These are phyloP conservation scores for Lophius piscatorius DNA, from an alignment of 2,113 vertebrate species.

Conservation along the genomic window DNA sequence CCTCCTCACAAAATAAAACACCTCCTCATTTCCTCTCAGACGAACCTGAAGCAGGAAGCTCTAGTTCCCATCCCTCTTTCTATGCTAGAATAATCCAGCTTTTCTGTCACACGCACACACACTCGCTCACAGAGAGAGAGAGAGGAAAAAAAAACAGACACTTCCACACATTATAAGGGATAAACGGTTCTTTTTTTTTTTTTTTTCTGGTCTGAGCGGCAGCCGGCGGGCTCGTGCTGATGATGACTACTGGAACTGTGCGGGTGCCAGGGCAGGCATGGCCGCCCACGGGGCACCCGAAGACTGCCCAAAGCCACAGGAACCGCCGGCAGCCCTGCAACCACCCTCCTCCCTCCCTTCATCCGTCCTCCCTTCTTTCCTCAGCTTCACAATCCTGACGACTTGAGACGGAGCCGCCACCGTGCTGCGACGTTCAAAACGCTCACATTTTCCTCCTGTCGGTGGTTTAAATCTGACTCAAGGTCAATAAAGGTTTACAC, in stretches of 20 bases:
- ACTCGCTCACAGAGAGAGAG: not conserved
- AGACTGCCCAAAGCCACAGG: conserved; percentile 73
- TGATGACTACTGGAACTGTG: conserved; percentile 76
- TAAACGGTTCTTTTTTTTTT: no score
- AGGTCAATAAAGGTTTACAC: not conserved
- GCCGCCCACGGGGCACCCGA: conserved; percentile 69
- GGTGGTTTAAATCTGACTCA: no score
- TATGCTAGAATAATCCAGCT: conserved; percentile 56
- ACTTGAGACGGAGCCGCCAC: conserved; percentile 44
- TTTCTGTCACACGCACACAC: conserved; percentile 47
- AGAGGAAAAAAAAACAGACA: conserved; percentile 50
- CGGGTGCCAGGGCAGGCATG: conserved; percentile 68
- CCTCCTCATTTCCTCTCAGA: conserved; percentile 35
- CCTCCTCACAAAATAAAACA: not conserved
- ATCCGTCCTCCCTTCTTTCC: conserved; percentile 25
- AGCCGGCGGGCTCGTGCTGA: conserved; percentile 56
- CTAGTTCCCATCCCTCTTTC: conserved; percentile 44
- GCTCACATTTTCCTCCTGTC: conserved; percentile 53
- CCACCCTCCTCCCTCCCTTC: conserved; percentile 52
- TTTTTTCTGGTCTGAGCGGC: conserved; percentile 41
- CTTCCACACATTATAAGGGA: conserved; percentile 34
- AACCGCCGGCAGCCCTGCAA: conserved; percentile 66
- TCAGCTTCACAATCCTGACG: conserved; percentile 39
- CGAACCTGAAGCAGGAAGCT: conserved; percentile 41
- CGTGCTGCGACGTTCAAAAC: conserved; percentile 52